Base-by-base conservation (phyloP, 2,888 invertebrate genomes). In the Himalopsyche kuldschensis region DNA sequence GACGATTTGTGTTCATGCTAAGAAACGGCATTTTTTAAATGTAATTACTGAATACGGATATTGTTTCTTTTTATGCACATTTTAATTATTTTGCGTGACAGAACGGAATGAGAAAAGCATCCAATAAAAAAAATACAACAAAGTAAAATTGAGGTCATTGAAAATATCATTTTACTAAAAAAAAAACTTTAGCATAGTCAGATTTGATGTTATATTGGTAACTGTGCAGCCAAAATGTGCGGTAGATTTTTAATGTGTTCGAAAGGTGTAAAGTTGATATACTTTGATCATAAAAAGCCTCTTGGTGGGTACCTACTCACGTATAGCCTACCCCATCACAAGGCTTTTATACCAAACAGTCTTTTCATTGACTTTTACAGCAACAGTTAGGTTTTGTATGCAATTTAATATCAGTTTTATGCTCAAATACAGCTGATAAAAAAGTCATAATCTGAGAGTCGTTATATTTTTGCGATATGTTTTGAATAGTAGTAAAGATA, bases 371-470 rank as follows among this genome's bases (percentile, higher is more conserved):
- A 84, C 78, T 80, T 85, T 84, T 84, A 85, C 79, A 81, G 84
- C 84, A 82, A 80, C 80, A 78, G 83, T 85, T 80, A 82, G 79
- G 35, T 47, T 35, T 31, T 75, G 76, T 80, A 82, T 47, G 83
- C 81, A 46, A 83, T 85, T 82, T 80, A 78, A 84, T 84, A 80
- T 84, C 78, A 80, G 80, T 79, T 85, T 85, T 85, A 85, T 85
- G 80, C 79, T 31, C 76, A 27, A 24, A 27, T 76, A 79, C 78
- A 76, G 84, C 63, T 31, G 75, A 31, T 55, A 75, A 41, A 55
- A 78, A 80, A 80, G 46, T 76, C 63, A 82, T 41, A 55, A 55
- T 55, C 20, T 5, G 20, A 20, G 20, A 20, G 55, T 24, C 55
- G 55, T 55, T 55, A 20, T 24, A 20, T 55, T 55, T 55, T 55